Base-by-base conservation (phyloP, 2,888 invertebrate species). In the Cyclophora punctaria region DNA sequence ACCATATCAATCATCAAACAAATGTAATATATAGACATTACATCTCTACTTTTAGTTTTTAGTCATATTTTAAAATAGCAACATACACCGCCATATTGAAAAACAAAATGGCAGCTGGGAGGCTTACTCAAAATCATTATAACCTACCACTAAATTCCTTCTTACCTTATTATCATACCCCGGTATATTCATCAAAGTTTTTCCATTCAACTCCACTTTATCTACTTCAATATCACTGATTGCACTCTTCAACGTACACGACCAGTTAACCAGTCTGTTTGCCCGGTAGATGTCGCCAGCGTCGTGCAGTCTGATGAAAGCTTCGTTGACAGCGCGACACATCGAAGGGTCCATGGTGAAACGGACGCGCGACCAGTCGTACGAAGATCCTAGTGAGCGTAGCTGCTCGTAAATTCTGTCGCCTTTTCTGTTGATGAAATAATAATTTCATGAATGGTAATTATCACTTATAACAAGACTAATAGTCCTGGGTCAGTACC, bases 161-260 rank as follows among this genome's bases (percentile, higher is more conserved):
- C 62, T 7, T 47, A 89, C 89, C 84, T 94, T 95, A 41, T 93
- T 91, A n/a, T 92, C 90, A 75, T 98, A 97, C 0, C 98, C 98
- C 0, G 99, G 99, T 59, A 99, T 97, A 34, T 92, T 72, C 46
- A 99, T 75, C 62, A 96, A 77, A 0, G 98, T 99, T 47, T 94
- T 89, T 0, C 98, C 98, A 3, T 92, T 75, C 42, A 99, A 81
- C 73, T 98, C 97, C 43, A 95, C 79, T 83, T 99, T 99, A 76
- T 99, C 99, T 3, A 99, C 98, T 84, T 99, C 99, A 60, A 99
- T 98, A 75, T 99, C 99, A 0, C 99, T 99, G 63, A 99, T 99
- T 5, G 99, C 99, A 47, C 98, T 98, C 73, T 97, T 96, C 7
- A 99, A 86, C 0, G 96, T 91, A 73, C 99, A 99, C 0, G 98